Conservation (phyloP, 2,888 invertebrate species). For the Proisotoma minuta region DNA sequence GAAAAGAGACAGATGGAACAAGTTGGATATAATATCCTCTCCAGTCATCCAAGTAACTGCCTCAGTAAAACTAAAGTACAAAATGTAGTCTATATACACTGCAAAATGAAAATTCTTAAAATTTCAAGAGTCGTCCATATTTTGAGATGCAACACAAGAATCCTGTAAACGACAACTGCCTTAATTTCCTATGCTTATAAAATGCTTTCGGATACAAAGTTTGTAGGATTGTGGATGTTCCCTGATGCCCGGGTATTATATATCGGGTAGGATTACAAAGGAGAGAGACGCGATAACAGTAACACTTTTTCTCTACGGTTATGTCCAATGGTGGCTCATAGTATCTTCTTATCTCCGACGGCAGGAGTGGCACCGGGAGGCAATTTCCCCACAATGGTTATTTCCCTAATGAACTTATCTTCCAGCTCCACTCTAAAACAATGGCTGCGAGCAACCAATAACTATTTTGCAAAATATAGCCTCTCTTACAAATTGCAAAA, state of each 20-base stretch:
- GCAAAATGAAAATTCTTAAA: slow-evolving; percentile 4
- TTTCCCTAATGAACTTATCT: slow-evolving; percentile 5
- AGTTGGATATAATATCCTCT: background rate
- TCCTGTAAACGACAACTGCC: background rate
- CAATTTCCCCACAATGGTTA: background rate
- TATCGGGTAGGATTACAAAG: background rate
- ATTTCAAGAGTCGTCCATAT: background rate
- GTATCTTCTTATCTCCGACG: slow-evolving; percentile 22
- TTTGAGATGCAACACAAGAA: background rate
- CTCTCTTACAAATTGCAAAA: too few species aligned
- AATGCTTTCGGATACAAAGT: background rate
- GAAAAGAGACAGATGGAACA: background rate
- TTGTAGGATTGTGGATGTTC: too few species aligned
- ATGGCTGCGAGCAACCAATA: too few species aligned
- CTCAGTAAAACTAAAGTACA: background rate
- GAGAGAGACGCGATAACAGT: slow-evolving; percentile 7
- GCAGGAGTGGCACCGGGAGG: too few species aligned
- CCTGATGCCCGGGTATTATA: too few species aligned
- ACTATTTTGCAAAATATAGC: too few species aligned
- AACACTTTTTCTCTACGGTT: slow-evolving; percentile 37
- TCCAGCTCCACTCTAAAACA: background rate
- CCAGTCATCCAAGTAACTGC: background rate
- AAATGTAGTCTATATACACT: too few species aligned
- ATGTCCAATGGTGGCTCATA: slow-evolving; percentile 11
- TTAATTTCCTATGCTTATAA: too few species aligned